Conservation (phyloP, 2,113 vertebrate genomes). For the Chloroceryle aenea region DNA sequence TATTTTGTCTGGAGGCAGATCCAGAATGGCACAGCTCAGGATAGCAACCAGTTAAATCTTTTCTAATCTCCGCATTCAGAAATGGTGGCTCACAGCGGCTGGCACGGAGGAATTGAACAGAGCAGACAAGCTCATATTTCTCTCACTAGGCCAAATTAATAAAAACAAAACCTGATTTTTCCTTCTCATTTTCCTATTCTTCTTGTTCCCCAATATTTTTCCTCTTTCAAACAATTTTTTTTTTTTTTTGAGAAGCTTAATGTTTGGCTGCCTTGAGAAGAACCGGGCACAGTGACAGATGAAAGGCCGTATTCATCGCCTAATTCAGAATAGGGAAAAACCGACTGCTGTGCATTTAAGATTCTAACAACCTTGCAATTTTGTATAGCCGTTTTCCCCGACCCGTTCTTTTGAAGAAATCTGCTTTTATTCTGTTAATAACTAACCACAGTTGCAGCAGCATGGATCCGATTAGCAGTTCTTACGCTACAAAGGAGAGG, state of each 20-base stretch:
- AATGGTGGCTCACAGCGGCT: constrained; percentile 4
- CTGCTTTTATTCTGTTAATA: constrained; percentile 86
- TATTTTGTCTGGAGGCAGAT: background rate
- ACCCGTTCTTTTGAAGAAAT: constrained; percentile 82
- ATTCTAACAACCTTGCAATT: constrained; percentile 86
- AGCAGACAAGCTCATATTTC: constrained; percentile 62
- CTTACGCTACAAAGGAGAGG: constrained; percentile 76
- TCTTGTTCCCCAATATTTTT: constrained; percentile 77
- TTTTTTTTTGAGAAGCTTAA: constrained; percentile 76
- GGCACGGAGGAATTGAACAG: background rate
- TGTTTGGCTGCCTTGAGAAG: constrained; percentile 80
- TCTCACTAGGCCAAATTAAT: constrained; percentile 75
- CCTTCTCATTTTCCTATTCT: constrained; percentile 61
- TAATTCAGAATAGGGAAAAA: constrained; percentile 80
- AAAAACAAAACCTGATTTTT: constrained; percentile 77
- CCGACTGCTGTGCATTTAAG: constrained; percentile 83
- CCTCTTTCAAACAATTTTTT: constrained; percentile 64
- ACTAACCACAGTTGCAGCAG: constrained; percentile 83
- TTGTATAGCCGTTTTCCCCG: constrained; percentile 75
- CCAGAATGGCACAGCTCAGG: background rate
- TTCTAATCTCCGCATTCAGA: constrained; percentile 63
- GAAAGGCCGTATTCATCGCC: constrained; percentile 78
- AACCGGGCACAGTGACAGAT: constrained; percentile 79
- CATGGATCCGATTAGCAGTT: constrained; percentile 86
- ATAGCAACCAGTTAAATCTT: constrained; percentile 28